Evolutionary conservation across 2,888 invertebrate genomes (phyloP), one percentile per base, ranked within the genome.

Genomic region (Macrophya annulata): DNA sequence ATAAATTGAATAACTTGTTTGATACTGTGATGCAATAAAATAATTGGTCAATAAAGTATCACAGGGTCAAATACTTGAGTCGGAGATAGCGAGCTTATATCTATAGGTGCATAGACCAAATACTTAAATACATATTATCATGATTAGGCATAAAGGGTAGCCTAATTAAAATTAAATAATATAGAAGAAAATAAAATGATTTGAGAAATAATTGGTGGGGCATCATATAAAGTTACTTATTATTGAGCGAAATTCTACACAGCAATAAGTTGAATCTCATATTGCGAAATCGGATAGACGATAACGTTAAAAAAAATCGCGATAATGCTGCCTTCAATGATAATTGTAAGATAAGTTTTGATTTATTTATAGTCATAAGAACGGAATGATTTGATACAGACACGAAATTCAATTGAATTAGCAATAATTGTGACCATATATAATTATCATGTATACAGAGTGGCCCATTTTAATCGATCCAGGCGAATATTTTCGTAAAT

Each of bases 1-100:
- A 89, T 98, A 96, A 96, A 85, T 59, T 8, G 4, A 51, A 15
- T 86, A 59, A 21, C 5, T 84, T 76, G 15, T 17, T 31, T 40
- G 37, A 72, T 31, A 43, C 68, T 68, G 45, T 43, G 31, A n/a
- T 65, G 17, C n/a, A 31, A 25, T 4, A 37, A 12, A 6, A 68
- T 72, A 82, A n/a, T 15, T n/a, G n/a, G 6, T 37, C 68, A 48
- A n/a, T 31, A 31, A 40, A 15, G 25, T 40, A 65, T 71, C 8
- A 17, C 12, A 5, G 45, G 21, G 45, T 40, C 8, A 8, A 31
- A 79, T n/a, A 68, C 17, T 15, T 37, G 37, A 21, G 17, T 68
- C 25, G 6, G 25, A 68, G 17, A 68, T 37, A 37, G 68, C 68
- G 68, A 68, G 68, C 68, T 68, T 68, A 68, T 37, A 68, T 6